phyloP scores from a whole-genome alignment of 2,797 vertebrate genomes.

The Anniella stebbinsi region DNA sequence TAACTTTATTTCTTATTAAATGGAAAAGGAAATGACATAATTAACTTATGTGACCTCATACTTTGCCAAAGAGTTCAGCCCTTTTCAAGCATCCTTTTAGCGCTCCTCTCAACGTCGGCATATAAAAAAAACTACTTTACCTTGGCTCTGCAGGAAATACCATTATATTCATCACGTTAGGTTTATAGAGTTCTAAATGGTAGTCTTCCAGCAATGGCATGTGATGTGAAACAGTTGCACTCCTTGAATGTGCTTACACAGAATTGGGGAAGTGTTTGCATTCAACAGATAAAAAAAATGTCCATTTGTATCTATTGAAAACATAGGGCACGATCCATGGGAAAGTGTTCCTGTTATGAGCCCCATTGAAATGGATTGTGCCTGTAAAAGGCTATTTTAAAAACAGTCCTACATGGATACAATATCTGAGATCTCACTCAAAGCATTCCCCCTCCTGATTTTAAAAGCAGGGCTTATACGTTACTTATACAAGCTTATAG shows the following conservation, averaged over 20 bases:
- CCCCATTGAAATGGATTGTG: neutral
- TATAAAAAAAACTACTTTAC: conserved; percentile 44
- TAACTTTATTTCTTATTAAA: conserved; percentile 80
- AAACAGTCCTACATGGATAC: neutral
- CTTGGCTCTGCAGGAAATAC: conserved; percentile 22
- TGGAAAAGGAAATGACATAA: conserved; percentile 69
- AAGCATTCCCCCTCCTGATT: no score
- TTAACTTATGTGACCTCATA: conserved; percentile 72
- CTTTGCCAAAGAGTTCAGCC: conserved; percentile 65
- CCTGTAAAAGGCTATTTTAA: neutral
- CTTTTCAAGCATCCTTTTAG: conserved; percentile 30
- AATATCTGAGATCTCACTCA: neutral
- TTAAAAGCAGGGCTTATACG: neutral
- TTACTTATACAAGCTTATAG: neutral
- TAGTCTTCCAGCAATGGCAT: conserved; percentile 26
- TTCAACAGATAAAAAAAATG: conserved; percentile 15
- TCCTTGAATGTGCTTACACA: neutral
- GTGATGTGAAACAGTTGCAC: neutral
- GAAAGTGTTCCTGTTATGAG: neutral
- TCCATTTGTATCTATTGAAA: conserved; percentile 39
- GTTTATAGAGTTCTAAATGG: conserved; percentile 33
- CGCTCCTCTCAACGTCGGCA: conserved; percentile 46
- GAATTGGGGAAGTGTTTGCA: conserved; percentile 33
- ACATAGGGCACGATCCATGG: neutral
- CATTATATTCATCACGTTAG: conserved; percentile 37